Conservation (phyloP, 2,797 vertebrate species). For the Acrocephalus scirpaceus region DNA sequence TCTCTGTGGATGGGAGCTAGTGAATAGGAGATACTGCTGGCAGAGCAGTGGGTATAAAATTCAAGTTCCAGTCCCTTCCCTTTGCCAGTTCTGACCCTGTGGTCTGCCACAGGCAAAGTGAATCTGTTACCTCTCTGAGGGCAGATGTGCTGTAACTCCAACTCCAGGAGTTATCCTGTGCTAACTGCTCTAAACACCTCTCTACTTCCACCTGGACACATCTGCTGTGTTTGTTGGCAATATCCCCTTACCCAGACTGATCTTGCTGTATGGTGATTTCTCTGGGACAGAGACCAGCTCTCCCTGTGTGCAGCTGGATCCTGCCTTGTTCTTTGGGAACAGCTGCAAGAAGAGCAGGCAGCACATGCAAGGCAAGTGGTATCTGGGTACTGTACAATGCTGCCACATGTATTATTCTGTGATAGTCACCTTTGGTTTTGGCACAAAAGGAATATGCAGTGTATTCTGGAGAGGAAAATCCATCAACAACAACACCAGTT, state of each 20-base stretch:
- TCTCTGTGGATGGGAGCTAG: no score
- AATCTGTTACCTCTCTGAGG: neutral
- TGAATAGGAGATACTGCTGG: neutral
- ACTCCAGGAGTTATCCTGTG: neutral
- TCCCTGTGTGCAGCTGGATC: neutral
- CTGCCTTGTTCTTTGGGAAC: neutral
- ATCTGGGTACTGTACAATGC: neutral
- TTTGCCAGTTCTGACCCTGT: neutral
- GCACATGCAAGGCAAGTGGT: neutral
- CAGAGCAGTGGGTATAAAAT: neutral
- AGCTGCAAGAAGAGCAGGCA: neutral
- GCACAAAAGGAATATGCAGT: neutral
- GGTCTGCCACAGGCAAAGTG: neutral
- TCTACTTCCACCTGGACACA: fast-evolving
- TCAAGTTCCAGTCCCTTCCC: neutral
- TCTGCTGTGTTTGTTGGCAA: neutral
- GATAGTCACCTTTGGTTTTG: neutral
- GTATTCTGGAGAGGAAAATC: neutral
- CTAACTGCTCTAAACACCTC: neutral
- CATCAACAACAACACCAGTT: neutral
- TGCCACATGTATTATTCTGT: neutral
- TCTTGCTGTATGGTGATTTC: neutral
- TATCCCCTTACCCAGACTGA: neutral
- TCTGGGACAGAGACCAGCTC: neutral
- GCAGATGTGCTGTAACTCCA: neutral